Evolutionary conservation across 2,113 vertebrate species (phyloP), one percentile per base, ranked within the genome.

Genomic region (Orientallactaga bullata): DNA sequence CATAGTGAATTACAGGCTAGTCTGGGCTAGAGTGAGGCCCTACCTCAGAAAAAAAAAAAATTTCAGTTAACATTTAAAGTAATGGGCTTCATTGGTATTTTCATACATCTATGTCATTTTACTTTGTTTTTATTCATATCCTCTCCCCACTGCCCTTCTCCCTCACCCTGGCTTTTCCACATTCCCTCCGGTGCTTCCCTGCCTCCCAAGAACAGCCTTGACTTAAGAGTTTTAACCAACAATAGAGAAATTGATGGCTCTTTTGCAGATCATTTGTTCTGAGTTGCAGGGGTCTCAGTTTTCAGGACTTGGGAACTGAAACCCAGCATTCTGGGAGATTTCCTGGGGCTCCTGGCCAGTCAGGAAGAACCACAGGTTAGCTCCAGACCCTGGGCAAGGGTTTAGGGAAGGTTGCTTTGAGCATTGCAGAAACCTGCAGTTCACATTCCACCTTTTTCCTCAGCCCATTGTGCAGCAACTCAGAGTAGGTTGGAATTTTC

Each of bases 221-320:
- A 37, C 65, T 94, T 90, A 47, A 76, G 79, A 90, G 83, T 90
- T 74, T 89, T 96, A 85, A 71, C 37, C 8, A 63, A 47, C 85
- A 76, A 35, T 63, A 73, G 60, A 89, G 78, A 96, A 95, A 9
- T 28, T 68, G 73, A 92, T 77, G 47, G 7, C 65, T 93, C 8
- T 15, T 92, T 88, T 94, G 65, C 58, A 90, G 90, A 74, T 95
- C 80, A 82, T 82, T 93, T 83, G 65, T 83, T 93, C 69, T 93
- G 23, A 39, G 37, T 18, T 16, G 8, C 51, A 85, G 66, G 42
- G 32, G 28, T 28, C 73, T 76, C 35, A 28, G 76, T 61, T 83
- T 60, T 95, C 69, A 24, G 51, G 61, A 84, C 30, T 79, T 93
- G 32, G 5, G 39, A 89, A 72, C 81, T 81, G 79, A 86, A 97